Evolutionary conservation across 2,113 vertebrate species (phyloP), one percentile per base, ranked within the genome.

Genomic region (Felis chaus): DNA sequence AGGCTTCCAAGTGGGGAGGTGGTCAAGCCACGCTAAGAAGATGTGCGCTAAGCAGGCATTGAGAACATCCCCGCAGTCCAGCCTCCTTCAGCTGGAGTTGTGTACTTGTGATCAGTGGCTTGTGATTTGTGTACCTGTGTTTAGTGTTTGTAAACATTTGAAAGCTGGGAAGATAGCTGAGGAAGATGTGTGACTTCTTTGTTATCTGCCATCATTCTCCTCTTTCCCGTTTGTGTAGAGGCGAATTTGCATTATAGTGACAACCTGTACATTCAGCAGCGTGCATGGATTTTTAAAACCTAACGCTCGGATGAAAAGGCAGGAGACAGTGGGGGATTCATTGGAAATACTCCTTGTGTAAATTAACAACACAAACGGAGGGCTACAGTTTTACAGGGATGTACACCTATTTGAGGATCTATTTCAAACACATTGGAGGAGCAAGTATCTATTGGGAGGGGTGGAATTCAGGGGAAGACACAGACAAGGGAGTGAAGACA

Each of bases 341-440:
- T 86, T 63, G 48, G 12, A 83, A 80, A 57, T 63, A 65, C 68
- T 97, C 80, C 76, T 91, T 79, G 87, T 80, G 78, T 92, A 96
- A 96, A 96, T 97, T 85, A 93, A 93, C 95, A 95, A 27, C 5
- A 73, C 33, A 94, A 87, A 84, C 74, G 97, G 68, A 86, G 45
- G 10, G 23, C 53, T 91, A 29, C 33, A 45, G 71, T 79, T 97
- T 97, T 91, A 89, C 48, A 89, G 96, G 45, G 53, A 83, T 63
- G 18, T 45, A n/a, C 2, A 14, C 53, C 23, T 55, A 95, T 86
- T 86, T 89, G 68, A 74, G 3, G 18, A 33, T 92, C 80, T 65
- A 66, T 89, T 65, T 83, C 82, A 95, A 85, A 78, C 31, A 66
- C 9, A 36, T 48, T 45, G 48, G 45, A 96, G 31, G 55, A 76